Percentiles rank a stretch among this genome's conserved stretches.
phyloP scores from a whole-genome alignment of 2,113 vertebrate species.

The Psilopsiagon aurifrons region DNA sequence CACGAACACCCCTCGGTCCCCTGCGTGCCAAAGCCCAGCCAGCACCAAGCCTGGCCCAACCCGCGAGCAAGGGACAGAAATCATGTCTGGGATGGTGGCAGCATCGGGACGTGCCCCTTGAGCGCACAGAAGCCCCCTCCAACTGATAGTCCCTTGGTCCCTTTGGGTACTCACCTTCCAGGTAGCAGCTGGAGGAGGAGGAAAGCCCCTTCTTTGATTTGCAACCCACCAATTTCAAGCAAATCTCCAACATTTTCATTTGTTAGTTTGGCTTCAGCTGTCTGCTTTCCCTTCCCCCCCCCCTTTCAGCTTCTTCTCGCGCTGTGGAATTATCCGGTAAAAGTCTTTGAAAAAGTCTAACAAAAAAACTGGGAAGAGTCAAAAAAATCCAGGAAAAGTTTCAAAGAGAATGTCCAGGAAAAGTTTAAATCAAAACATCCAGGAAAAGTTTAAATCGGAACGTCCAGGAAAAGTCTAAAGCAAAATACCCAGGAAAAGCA shows the following conservation, averaged over 20 bases:
- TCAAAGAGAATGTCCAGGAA: background rate
- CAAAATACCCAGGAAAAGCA: background rate
- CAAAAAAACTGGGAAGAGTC: background rate
- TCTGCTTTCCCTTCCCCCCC: background rate
- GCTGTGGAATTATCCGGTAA: background rate
- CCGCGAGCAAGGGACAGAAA: background rate
- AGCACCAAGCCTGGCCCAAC: background rate
- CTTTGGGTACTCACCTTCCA: constrained; percentile 87
- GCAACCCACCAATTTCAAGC: constrained; percentile 98
- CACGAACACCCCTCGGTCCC: background rate
- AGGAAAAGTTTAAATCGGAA: background rate
- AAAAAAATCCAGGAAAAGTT: background rate
- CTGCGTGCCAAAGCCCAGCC: background rate
- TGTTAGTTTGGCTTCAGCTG: constrained; percentile 69
- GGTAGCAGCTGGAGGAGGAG: constrained; percentile 95
- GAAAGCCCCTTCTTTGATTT: constrained; percentile 98
- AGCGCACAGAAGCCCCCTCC: background rate
- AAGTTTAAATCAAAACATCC: background rate
- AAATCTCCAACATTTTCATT: constrained; percentile 99
- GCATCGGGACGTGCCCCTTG: rapidly evolving
- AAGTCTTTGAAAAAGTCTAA: background rate
- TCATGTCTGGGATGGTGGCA: background rate
- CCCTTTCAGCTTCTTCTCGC: background rate
- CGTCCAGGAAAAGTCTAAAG: background rate
- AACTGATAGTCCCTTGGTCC: background rate